Percentiles rank a stretch among this genome's conserved stretches.
phyloP scores from a whole-genome alignment of 2,797 vertebrate species.

The Xenopus petersii region DNA sequence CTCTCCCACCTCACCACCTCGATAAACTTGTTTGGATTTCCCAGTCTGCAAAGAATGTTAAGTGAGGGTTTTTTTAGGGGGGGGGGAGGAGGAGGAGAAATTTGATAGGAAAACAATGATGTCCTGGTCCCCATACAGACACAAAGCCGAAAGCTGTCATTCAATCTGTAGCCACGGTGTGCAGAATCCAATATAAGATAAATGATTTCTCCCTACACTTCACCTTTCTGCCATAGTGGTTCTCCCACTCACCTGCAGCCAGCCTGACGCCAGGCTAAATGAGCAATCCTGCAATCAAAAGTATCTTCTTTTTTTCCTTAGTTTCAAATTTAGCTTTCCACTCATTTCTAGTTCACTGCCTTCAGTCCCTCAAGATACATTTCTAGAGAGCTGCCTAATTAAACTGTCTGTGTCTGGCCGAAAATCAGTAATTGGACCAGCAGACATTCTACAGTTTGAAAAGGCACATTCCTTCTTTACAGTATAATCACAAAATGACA shows the following conservation, averaged over 20 bases:
- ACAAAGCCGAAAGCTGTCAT: slow-evolving; percentile 63
- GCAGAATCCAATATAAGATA: slow-evolving; percentile 78
- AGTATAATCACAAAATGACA: slow-evolving; percentile 13
- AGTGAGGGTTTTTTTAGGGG: slow-evolving; percentile 52
- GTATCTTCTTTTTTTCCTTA: slow-evolving; percentile 54
- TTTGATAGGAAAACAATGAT: slow-evolving; percentile 54
- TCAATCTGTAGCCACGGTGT: slow-evolving; percentile 69
- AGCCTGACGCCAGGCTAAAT: slow-evolving; percentile 72
- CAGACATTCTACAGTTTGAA: slow-evolving; percentile 67
- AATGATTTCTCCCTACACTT: slow-evolving; percentile 68
- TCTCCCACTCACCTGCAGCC: slow-evolving; percentile 71
- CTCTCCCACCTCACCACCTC: slow-evolving; percentile 55
- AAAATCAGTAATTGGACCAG: slow-evolving; percentile 69
- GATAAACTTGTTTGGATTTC: slow-evolving; percentile 70
- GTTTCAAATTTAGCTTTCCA: slow-evolving; percentile 53
- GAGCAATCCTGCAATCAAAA: slow-evolving; percentile 64
- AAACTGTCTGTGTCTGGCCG: slow-evolving; percentile 68
- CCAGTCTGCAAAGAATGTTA: slow-evolving; percentile 58
- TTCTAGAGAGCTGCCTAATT: slow-evolving; percentile 71
- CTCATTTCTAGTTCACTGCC: slow-evolving; percentile 66
- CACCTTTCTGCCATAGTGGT: slow-evolving; percentile 61
- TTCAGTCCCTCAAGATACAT: slow-evolving; percentile 66
- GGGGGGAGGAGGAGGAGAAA: slow-evolving; percentile 60
- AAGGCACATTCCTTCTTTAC: slow-evolving; percentile 20
- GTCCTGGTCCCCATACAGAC: slow-evolving; percentile 58